phyloP scores from a whole-genome alignment of 2,113 vertebrate species.

The Odobenus rosmarus region DNA sequence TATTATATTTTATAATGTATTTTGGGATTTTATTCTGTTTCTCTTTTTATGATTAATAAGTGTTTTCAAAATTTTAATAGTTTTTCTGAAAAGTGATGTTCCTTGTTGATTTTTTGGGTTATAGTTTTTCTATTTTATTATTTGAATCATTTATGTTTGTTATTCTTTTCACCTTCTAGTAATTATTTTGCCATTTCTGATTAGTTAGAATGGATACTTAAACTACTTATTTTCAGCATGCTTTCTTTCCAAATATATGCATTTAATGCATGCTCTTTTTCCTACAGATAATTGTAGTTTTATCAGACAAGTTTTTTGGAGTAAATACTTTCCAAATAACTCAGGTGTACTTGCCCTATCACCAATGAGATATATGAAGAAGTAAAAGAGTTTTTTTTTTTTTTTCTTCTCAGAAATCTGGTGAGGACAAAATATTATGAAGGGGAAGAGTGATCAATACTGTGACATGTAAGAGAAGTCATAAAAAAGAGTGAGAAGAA shows the following conservation, averaged over 20 bases:
- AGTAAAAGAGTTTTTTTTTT: not conserved
- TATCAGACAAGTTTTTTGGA: not conserved
- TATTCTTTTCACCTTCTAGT: not conserved
- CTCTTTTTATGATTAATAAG: not conserved
- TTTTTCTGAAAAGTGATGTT: not conserved
- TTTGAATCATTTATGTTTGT: not conserved
- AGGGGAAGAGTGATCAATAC: not conserved
- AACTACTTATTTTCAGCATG: not conserved
- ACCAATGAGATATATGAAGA: not conserved
- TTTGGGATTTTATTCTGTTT: not conserved
- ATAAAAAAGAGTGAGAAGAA: not conserved
- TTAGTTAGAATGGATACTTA: not conserved
- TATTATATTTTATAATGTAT: not conserved
- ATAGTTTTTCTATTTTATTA: not conserved
- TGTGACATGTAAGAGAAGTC: not conserved
- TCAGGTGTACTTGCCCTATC: not conserved
- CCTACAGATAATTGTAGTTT: not conserved
- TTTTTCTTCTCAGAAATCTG: not conserved
- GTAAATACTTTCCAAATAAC: not conserved
- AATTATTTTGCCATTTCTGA: not conserved
- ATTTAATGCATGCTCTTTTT: not conserved
- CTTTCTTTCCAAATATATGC: not conserved
- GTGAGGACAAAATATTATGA: not conserved
- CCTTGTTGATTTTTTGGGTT: not conserved
- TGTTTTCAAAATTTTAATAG: not conserved